phyloP scores from a whole-genome alignment of 2,113 vertebrate genomes.

The Passer montanus region DNA sequence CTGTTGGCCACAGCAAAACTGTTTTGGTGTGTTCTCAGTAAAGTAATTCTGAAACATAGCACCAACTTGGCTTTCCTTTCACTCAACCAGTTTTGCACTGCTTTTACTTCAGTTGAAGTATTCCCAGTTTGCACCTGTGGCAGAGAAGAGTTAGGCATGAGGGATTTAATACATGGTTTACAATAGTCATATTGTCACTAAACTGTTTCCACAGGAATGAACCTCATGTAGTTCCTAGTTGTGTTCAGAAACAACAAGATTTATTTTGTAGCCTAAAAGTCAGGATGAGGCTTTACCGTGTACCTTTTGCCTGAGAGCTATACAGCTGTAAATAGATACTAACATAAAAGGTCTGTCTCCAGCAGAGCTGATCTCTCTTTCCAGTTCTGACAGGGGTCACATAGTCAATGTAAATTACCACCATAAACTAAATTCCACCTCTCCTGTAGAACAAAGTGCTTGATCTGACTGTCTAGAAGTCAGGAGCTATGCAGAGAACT shows the following conservation, averaged over 20 bases:
- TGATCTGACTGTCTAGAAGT: constrained; percentile 20
- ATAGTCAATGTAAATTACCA: constrained; percentile 60
- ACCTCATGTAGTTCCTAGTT: neutral
- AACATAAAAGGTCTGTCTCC: constrained; percentile 60
- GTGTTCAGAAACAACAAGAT: neutral
- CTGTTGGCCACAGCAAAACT: neutral
- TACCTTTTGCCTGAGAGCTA: neutral
- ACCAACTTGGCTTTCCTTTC: neutral
- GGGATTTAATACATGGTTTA: rapidly evolving
- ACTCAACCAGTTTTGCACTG: neutral
- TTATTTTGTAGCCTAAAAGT: neutral
- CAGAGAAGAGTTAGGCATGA: neutral
- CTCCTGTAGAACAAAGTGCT: constrained; percentile 39
- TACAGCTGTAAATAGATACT: constrained; percentile 38
- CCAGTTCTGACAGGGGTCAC: constrained; percentile 61
- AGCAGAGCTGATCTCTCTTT: constrained; percentile 56
- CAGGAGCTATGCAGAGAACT: neutral
- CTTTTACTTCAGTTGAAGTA: neutral
- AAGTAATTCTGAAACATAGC: neutral
- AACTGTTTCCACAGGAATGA: neutral
- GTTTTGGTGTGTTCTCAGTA: neutral
- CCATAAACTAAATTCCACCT: constrained; percentile 57
- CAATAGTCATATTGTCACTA: neutral
- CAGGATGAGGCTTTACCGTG: neutral
- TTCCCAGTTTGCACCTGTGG: neutral